Evolutionary conservation across 2,113 vertebrate species (phyloP).

Genomic region (Melospiza melodia): DNA sequence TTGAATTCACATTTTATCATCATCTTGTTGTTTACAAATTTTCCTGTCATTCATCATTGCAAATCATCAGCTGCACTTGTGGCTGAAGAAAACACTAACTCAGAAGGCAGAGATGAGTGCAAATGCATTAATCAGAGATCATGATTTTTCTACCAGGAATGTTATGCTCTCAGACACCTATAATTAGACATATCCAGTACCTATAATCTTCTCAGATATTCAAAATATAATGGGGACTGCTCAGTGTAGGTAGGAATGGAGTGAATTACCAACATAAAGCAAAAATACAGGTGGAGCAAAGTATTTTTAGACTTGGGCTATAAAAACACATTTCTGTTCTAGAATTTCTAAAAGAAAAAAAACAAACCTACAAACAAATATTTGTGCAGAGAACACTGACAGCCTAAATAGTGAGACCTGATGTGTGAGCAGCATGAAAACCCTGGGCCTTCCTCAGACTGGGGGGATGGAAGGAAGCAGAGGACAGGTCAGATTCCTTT

Average conservation of each 20-base stretch:
- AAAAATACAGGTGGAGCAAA: background rate
- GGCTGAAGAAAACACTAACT: constrained; percentile 18
- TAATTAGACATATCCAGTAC: background rate
- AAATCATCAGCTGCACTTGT: constrained; percentile 2
- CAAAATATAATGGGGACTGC: background rate
- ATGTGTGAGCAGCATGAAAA: background rate
- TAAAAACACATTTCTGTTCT: background rate
- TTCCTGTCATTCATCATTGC: background rate
- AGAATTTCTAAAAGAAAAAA: background rate
- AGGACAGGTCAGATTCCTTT: background rate
- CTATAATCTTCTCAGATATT: background rate
- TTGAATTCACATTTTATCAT: constrained; percentile 10
- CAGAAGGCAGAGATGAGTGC: background rate
- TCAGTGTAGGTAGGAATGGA: background rate
- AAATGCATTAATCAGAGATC: constrained; percentile 1
- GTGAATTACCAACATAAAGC: background rate
- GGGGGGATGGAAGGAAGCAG: background rate
- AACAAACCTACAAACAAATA: background rate
- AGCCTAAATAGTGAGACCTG: too few species aligned
- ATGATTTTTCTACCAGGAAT: background rate
- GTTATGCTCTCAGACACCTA: background rate
- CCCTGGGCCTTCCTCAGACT: background rate
- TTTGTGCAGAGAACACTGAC: background rate
- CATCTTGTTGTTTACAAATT: constrained; percentile 12
- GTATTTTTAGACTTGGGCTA: background rate